Conservation (phyloP, 2,113 vertebrate species). For the Fukomys damarensis region DNA sequence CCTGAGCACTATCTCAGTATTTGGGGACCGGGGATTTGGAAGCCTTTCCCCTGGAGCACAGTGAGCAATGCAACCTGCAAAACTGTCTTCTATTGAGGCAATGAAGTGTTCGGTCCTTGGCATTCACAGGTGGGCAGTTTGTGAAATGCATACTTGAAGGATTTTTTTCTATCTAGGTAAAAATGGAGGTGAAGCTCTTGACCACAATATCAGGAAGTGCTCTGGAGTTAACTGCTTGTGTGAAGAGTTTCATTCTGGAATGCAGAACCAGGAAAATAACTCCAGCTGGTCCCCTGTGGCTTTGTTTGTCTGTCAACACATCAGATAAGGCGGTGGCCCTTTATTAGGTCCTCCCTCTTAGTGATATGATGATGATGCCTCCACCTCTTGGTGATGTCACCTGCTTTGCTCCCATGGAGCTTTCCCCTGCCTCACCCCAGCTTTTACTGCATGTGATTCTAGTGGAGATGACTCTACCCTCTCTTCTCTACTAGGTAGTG, state of each 20-base stretch:
- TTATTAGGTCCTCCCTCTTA: neutral
- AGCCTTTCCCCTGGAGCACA: neutral
- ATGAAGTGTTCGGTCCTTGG: neutral
- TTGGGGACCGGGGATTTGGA: neutral
- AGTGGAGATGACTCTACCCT: neutral
- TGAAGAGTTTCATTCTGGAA: neutral
- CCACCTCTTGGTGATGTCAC: neutral
- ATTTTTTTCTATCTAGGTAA: neutral
- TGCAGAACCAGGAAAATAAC: neutral
- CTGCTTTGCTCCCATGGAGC: neutral
- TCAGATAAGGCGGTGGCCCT: neutral
- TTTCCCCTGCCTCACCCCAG: neutral
- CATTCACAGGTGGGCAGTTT: neutral
- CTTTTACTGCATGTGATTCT: neutral
- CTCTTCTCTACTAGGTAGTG: neutral
- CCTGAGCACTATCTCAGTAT: accelerated
- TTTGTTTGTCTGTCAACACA: neutral
- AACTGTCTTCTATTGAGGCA: neutral
- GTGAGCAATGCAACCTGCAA: neutral
- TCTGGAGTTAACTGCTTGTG: neutral
- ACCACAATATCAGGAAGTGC: neutral
- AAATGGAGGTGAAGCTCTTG: neutral
- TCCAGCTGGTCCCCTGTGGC: neutral
- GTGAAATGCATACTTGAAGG: neutral
- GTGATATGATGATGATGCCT: too few relatives aligned